Conservation (phyloP, 2,113 vertebrate species). For the Tyrannus savana region DNA sequence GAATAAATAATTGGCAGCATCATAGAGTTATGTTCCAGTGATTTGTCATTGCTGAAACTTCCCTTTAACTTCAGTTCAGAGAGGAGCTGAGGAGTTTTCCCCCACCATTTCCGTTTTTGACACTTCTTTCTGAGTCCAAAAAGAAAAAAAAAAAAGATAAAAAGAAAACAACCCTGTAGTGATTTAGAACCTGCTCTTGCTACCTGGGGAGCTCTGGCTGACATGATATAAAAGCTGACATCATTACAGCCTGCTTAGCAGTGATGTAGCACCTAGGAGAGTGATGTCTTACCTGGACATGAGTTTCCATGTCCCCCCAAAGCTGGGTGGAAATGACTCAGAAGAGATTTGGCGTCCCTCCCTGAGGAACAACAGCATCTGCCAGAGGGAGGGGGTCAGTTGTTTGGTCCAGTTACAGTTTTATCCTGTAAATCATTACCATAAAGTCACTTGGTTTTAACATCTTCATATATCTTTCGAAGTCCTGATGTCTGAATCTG, state of each 20-base stretch:
- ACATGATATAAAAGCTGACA: not conserved
- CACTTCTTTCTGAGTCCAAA: not conserved
- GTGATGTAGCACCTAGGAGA: not conserved
- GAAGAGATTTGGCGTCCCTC: not conserved
- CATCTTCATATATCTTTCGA: not conserved
- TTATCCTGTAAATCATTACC: not conserved
- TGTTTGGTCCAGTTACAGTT: not conserved
- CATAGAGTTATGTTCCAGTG: not conserved
- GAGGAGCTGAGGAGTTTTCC: not conserved
- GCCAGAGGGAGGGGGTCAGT: not conserved
- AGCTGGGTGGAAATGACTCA: not conserved
- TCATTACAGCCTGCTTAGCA: not conserved
- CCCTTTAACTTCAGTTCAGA: not conserved
- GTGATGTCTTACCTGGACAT: not conserved
- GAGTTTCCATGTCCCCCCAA: not conserved
- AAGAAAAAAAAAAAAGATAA: not conserved
- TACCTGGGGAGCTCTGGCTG: not conserved
- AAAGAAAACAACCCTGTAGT: fast-evolving
- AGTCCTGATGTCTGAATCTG: not conserved
- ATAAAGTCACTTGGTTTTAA: not conserved
- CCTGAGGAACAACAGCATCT: not conserved
- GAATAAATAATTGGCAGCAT: conserved; percentile 3
- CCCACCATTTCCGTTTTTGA: not conserved
- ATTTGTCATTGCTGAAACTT: not conserved
- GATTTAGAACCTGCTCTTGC: not conserved